These are phyloP conservation scores for Arothron firmamentum DNA, from an alignment of 2,113 vertebrate genomes.

Conservation along the genomic window DNA sequence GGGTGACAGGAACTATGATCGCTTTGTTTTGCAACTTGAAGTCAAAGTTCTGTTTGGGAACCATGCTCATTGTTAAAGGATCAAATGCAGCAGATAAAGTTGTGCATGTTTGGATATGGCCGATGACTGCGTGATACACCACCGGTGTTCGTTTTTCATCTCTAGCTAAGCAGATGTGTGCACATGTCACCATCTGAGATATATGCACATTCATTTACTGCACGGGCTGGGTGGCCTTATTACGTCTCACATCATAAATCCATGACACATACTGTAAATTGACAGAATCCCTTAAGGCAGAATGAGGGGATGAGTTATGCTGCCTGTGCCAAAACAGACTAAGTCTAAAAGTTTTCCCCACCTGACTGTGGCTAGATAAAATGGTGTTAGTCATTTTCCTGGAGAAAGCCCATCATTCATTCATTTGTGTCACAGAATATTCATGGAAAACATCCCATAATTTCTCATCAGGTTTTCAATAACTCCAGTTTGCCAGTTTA, in stretches of 20 bases:
- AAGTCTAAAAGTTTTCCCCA: constrained; percentile 29
- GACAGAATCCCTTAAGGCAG: constrained; percentile 60
- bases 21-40: constrained; percentile 8
- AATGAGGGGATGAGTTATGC: constrained; percentile 39
- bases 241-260: constrained; percentile 72
- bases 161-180: constrained; percentile 64
- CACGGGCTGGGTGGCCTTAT: constrained; percentile 70
- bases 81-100: neutral
- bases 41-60: constrained; percentile 4
- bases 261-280: constrained; percentile 64
- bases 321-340: constrained; percentile 28
- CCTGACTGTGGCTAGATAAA: constrained; percentile 32
- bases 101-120: constrained; percentile 17
- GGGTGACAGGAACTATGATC: neutral
- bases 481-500: neutral
- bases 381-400: constrained; percentile 35
- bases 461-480: neutral
- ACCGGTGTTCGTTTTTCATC: constrained; percentile 34
- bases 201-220: constrained; percentile 68
- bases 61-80: constrained; percentile 11
- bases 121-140: constrained; percentile 37
- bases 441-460: neutral
- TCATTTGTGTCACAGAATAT: constrained; percentile 23
- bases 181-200: constrained; percentile 57
- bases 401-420: constrained; percentile 8